Conservation (phyloP, 2,888 invertebrate genomes). For the Xanthia togata region DNA sequence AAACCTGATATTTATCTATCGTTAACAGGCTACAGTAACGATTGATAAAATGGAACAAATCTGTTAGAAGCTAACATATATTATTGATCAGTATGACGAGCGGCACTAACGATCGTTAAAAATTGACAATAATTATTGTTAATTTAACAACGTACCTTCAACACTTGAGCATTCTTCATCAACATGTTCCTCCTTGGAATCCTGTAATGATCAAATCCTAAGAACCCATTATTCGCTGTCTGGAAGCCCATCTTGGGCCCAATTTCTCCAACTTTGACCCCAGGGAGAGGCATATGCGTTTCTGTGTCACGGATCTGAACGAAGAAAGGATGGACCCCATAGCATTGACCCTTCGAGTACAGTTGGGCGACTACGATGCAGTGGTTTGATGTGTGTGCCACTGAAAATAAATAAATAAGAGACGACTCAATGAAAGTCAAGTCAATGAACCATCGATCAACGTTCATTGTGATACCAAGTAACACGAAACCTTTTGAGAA, state of each 20-base stretch:
- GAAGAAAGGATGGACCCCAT: slow-evolving; percentile 97
- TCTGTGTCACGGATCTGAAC: slow-evolving; percentile 96
- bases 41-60: too few species aligned
- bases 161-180: slow-evolving; percentile 97
- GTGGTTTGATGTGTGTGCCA: slow-evolving; percentile 97
- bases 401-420: slow-evolving; percentile 84
- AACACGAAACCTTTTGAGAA: neutral
- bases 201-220: slow-evolving; percentile 95
- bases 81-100: too few species aligned
- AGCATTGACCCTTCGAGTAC: slow-evolving; percentile 93
- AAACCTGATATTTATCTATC: too few species aligned
- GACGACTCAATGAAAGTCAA: neutral
- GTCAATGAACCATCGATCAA: neutral
- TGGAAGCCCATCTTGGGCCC: slow-evolving; percentile 97
- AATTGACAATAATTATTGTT: too few species aligned
- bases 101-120: too few species aligned
- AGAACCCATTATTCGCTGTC: slow-evolving; percentile 96
- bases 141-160: slow-evolving; percentile 78
- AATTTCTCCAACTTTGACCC: slow-evolving; percentile 97
- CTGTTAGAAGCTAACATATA: too few species aligned
- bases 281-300: slow-evolving; percentile 95
- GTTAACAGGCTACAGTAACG: too few species aligned
- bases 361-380: slow-evolving; percentile 97
- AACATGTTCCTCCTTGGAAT: slow-evolving; percentile 97
- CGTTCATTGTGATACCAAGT: neutral